Evolutionary conservation across 2,113 vertebrate genomes (phyloP).

Genomic region (Motacilla alba): DNA sequence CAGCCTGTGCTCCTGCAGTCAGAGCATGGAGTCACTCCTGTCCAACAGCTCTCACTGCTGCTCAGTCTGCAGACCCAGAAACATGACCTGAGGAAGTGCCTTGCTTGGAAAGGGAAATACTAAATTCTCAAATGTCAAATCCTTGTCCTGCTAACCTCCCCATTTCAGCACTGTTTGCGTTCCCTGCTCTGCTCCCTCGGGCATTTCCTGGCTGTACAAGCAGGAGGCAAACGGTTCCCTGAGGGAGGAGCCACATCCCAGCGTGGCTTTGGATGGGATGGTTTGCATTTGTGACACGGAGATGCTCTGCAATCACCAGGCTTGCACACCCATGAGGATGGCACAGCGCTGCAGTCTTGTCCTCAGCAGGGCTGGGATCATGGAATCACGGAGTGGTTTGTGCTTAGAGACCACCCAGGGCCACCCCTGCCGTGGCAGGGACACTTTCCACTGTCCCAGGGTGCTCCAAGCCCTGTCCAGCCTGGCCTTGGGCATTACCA

Average conservation of each 20-base stretch:
- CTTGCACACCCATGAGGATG: background rate
- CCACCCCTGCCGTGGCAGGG: background rate
- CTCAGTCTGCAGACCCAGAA: background rate
- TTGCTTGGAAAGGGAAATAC: background rate
- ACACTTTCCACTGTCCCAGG: background rate
- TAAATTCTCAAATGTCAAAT: background rate
- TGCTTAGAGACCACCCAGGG: background rate
- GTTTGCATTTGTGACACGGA: background rate
- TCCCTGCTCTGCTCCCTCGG: background rate
- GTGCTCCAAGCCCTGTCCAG: no score
- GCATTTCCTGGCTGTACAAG: background rate
- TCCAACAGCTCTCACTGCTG: background rate
- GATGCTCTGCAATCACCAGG: background rate
- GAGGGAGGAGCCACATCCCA: background rate
- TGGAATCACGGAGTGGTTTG: background rate
- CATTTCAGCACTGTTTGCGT: background rate
- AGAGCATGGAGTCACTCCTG: rapidly evolving
- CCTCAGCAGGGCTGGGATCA: background rate
- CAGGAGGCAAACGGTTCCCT: background rate
- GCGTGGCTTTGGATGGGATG: background rate
- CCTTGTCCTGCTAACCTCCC: background rate
- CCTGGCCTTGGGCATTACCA: background rate
- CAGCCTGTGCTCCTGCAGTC: background rate
- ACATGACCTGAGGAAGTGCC: background rate
- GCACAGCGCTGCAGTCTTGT: background rate